Percentiles rank a stretch among this genome's conserved stretches.
Conservation (phyloP, 2,113 vertebrate species). For the Sterna hirundo region DNA sequence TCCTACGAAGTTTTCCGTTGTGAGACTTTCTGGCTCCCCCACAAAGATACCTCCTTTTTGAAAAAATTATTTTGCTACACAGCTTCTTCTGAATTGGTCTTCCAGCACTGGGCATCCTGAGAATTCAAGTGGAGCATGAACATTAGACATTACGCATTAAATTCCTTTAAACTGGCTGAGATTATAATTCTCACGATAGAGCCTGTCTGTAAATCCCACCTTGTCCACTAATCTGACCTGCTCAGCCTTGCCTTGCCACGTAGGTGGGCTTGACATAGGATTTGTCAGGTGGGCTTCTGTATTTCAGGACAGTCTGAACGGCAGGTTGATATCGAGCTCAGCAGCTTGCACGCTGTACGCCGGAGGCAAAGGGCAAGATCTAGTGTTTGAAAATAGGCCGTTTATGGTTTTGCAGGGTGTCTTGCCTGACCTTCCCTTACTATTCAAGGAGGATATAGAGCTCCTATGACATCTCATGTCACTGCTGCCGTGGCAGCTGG, state of each 20-base stretch:
- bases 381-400: neutral
- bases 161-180: neutral
- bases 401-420: neutral
- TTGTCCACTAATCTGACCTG: rapidly evolving
- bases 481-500: neutral
- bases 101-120: neutral
- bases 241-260: neutral
- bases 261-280: rapidly evolving
- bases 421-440: neutral
- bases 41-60: neutral
- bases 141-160: neutral
- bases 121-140: neutral
- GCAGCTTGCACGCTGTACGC: neutral
- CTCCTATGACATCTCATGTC: neutral
- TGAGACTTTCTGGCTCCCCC: neutral
- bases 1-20: neutral
- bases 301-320: neutral
- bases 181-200: neutral
- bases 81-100: neutral
- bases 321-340: neutral
- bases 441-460: neutral
- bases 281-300: neutral
- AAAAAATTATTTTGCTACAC: neutral
- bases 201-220: neutral
- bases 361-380: neutral